phyloP scores from a whole-genome alignment of 1,140 invertebrate species.

The Bombus waltoni region DNA sequence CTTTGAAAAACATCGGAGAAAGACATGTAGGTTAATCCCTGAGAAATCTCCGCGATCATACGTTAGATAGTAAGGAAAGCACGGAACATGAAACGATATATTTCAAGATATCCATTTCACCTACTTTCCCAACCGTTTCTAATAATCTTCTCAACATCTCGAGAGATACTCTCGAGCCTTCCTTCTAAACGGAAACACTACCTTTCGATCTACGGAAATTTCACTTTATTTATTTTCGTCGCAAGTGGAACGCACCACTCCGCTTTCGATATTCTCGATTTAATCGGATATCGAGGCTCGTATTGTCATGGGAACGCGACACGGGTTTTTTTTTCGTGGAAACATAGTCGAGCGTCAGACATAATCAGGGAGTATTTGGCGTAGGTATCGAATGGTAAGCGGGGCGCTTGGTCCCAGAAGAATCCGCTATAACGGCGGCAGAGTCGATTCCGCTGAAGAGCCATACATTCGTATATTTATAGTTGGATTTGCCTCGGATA shows the following conservation, averaged over 20 bases:
- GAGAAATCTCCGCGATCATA: not conserved
- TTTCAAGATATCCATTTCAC: not conserved
- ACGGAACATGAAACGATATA: not conserved
- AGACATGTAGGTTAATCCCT: not conserved
- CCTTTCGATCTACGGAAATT: not conserved
- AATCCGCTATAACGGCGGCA: not conserved
- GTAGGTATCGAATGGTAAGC: not conserved
- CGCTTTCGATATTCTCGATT: too few species aligned
- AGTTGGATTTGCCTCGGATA: conserved; percentile 37
- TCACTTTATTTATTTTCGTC: not conserved
- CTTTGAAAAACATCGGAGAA: not conserved
- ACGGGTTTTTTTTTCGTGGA: not conserved
- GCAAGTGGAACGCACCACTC: too few species aligned
- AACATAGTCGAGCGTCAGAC: not conserved
- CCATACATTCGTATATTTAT: conserved; percentile 37
- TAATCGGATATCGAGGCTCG: too few species aligned
- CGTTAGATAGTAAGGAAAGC: not conserved
- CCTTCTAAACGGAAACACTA: not conserved
- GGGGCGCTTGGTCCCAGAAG: not conserved
- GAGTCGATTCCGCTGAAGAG: conserved; percentile 13
- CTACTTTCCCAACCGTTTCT: not conserved
- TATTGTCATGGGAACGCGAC: not conserved
- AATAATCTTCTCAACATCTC: not conserved
- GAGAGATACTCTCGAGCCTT: not conserved
- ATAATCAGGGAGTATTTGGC: not conserved